phyloP scores from a whole-genome alignment of 1,140 invertebrate species.

The Elysia chlorotica region DNA sequence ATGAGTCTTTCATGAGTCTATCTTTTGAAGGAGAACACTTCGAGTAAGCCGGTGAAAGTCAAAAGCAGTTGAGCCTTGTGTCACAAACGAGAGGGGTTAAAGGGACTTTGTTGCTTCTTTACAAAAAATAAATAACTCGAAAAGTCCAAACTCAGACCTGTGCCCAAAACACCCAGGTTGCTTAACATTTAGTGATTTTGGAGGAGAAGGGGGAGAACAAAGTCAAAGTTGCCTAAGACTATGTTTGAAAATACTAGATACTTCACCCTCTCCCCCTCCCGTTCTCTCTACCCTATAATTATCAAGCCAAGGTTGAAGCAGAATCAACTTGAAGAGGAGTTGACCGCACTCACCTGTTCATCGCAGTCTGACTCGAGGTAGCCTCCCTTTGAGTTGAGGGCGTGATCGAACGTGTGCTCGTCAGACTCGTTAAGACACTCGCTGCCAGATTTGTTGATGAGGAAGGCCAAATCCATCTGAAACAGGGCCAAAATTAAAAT shows the following conservation, averaged over 20 bases:
- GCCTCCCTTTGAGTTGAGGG: conserved; percentile 71
- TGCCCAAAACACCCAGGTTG: background rate
- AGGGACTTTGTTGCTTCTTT: no score
- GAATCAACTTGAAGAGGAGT: no score
- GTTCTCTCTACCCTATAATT: background rate
- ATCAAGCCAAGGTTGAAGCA: no score
- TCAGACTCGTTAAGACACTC: conserved; percentile 98
- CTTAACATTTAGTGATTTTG: background rate
- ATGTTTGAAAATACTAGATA: background rate
- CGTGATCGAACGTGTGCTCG: conserved; percentile 82
- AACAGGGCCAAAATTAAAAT: no score
- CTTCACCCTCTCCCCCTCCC: background rate
- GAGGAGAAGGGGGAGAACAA: background rate
- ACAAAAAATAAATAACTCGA: no score
- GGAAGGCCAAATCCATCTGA: conserved; percentile 87
- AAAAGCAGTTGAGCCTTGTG: no score
- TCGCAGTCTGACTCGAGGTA: conserved; percentile 65
- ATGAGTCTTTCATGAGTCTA: no score
- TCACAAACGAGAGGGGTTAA: no score
- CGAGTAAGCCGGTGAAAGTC: no score
- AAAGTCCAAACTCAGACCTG: no score
- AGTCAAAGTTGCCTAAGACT: background rate
- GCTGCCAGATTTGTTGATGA: conserved; percentile 86
- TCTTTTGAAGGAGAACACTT: no score
- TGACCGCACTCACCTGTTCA: conserved; percentile 53